Evolutionary conservation across 2,113 vertebrate genomes (phyloP).

Genomic region (Ailuropoda melanoleuca): DNA sequence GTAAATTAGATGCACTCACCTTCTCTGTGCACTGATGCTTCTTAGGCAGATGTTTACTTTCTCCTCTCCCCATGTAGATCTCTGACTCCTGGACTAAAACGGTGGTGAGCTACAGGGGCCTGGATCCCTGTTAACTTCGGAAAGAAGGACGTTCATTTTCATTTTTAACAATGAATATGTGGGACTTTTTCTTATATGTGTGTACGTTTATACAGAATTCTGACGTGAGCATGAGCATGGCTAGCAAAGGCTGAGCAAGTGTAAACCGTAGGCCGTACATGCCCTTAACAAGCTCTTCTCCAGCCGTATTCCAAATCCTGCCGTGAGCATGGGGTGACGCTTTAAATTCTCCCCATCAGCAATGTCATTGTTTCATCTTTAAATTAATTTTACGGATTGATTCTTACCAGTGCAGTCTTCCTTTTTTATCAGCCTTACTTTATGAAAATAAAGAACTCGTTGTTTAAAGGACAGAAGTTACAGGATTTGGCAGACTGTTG

Average conservation of each 20-base stretch:
- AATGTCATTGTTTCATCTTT: not conserved
- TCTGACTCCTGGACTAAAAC: not conserved
- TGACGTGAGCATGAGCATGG: not conserved
- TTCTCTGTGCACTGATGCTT: not conserved
- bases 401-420: not conserved
- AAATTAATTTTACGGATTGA: not conserved
- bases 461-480: not conserved
- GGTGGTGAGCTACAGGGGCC: not conserved
- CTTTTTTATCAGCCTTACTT: not conserved
- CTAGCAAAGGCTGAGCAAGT: not conserved
- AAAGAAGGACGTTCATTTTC: not conserved
- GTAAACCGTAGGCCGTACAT: not conserved
- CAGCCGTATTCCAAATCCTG: not conserved
- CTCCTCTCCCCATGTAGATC: rapidly evolving
- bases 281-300: not conserved
- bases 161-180: not conserved
- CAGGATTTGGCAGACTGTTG: not conserved
- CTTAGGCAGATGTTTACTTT: not conserved
- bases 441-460: not conserved
- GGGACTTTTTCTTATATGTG: not conserved
- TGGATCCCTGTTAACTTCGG: not conserved
- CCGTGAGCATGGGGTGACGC: not conserved
- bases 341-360: not conserved
- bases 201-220: not conserved
- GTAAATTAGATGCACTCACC: not conserved